Evolutionary conservation across 2,797 vertebrate species (phyloP), one percentile per base, ranked within the genome.

Genomic region (Clarias pachynema): DNA sequence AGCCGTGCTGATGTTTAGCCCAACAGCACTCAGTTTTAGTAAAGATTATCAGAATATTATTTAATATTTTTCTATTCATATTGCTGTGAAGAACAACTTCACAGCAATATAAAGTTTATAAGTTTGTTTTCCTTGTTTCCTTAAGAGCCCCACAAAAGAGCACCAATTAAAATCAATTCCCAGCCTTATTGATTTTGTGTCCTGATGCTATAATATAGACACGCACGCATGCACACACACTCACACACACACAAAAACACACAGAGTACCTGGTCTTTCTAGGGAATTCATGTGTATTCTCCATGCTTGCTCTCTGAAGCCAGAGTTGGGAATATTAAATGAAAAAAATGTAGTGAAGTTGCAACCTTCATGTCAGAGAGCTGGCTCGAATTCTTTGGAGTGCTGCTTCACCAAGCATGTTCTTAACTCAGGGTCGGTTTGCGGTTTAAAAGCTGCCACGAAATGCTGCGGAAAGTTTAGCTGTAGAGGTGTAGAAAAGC

Each of bases 121-220:
- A 1, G 40, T 40, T 40, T 7, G 6, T n/a, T 8, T 40, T 40
- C 40, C 8, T 44, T 44, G 44, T 44, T 44, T 44, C 83, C 72
- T 40, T 62, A 65, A 66, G 69, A 59, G 62, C 72, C 80, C 83
- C 70, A 68, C 78, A 83, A 84, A 65, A 66, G 69, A 59, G 62
- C 72, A 78, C 83, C 70, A 68, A 66, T 83, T 37, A 37, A 78
- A 44, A 44, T 44, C 5, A 86, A 85, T 86, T 77, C 86, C 84
- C 73, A 63, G 62, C 69, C 49, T 74, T 85, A 91, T 89, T 86
- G 89, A 90, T 87, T 90, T 86, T 79, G 84, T 85, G 87, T 88
- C 84, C 75, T 83, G 69, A 56, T 83, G 75, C 66, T 86, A 86
- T 66, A 73, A 81, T 49, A 49, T 82, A 79, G 74, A 85, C 5